A percentile compares a stretch with the other conserved stretches of the same genome.
Evolutionary conservation across 2,797 vertebrate species (phyloP).

Genomic region (Poecile montanus): DNA sequence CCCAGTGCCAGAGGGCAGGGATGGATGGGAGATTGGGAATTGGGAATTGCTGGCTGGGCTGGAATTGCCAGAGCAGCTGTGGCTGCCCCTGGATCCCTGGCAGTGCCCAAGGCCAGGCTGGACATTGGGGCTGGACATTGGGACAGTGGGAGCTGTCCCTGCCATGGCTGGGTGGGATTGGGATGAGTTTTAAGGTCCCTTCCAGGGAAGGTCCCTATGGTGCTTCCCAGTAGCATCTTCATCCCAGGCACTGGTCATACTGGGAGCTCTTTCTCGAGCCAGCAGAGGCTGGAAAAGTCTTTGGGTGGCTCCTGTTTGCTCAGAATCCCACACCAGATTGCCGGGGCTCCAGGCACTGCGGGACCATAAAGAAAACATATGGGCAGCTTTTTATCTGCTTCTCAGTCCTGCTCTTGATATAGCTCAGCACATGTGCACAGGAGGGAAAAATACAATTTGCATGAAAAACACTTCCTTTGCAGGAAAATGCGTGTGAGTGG

Average conservation of each 20-base stretch:
- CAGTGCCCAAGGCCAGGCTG: not conserved
- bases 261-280: not conserved
- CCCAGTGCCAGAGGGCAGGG: not conserved
- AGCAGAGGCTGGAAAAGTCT: not conserved
- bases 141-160: not conserved
- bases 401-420: conserved; percentile 49
- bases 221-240: not conserved
- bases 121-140: not conserved
- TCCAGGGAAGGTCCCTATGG: not conserved
- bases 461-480: not conserved
- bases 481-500: not conserved
- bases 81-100: not conserved
- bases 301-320: not conserved
- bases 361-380: conserved; percentile 41
- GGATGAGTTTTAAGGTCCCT: fast-evolving
- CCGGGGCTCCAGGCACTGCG: not conserved
- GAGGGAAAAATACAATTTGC: not conserved
- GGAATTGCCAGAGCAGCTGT: not conserved
- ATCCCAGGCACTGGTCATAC: not conserved
- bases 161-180: no score
- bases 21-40: not conserved
- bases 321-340: not conserved
- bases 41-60: not conserved
- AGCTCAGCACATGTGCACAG: conserved; percentile 29
- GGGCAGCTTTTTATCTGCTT: conserved; percentile 18